These are phyloP conservation scores for Calypte anna DNA, from an alignment of 2,113 vertebrate genomes.

Conservation along the genomic window DNA sequence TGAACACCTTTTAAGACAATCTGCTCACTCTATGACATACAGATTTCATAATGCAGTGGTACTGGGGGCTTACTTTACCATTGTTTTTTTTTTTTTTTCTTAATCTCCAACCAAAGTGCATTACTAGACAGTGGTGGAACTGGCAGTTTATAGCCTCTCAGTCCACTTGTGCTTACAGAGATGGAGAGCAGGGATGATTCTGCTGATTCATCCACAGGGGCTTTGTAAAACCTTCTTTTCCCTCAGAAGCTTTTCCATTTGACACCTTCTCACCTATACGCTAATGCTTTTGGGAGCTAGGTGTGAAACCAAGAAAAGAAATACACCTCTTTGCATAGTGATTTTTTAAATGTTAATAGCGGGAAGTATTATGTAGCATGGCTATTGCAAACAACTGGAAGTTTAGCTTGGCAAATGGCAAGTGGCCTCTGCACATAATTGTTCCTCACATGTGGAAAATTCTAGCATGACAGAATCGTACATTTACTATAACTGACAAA, in stretches of 20 bases:
- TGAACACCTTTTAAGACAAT: background rate
- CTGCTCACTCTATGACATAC: background rate
- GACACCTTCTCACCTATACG: conserved; percentile 14
- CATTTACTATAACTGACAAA: background rate
- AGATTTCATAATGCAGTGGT: background rate
- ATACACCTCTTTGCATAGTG: conserved; percentile 41
- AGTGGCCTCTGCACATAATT: background rate
- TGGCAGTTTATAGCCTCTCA: background rate
- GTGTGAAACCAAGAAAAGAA: conserved; percentile 58
- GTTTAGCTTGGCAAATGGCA: conserved; percentile 38
- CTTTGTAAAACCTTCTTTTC: background rate
- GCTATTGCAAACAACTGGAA: conserved; percentile 34
- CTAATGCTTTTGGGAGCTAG: conserved; percentile 40
- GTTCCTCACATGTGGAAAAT: conserved; percentile 11
- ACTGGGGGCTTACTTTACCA: rapidly evolving
- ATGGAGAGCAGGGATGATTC: background rate
- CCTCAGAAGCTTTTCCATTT: background rate
- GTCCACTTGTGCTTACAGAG: background rate
- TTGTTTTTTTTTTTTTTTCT: background rate
- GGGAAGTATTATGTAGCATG: conserved; percentile 21
- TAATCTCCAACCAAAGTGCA: background rate
- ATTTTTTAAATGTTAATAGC: conserved; percentile 31
- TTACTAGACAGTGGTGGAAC: background rate
- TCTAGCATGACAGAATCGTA: background rate
- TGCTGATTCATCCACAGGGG: background rate